Conservation (phyloP, 35 echinoderm and acorn worm species). For the Anneissia japonica region DNA sequence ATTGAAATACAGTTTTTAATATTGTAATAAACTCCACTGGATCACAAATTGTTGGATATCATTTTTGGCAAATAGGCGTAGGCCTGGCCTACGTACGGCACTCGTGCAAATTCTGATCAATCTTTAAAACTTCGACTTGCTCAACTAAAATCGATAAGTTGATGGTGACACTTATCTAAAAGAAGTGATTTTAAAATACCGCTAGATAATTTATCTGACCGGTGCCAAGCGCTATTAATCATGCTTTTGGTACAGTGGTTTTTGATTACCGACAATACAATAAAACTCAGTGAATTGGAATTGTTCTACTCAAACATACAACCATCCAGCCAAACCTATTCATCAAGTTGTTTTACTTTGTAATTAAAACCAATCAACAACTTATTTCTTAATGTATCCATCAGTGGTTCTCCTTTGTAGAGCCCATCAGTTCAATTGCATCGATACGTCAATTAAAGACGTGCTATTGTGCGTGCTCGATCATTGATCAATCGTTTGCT, state of each 20-base stretch:
- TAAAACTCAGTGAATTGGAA: not conserved
- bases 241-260: not conserved
- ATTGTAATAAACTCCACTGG: no score
- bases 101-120: no score
- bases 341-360: not conserved
- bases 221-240: not conserved
- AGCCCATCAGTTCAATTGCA: not conserved
- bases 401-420: not conserved
- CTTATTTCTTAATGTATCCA: not conserved
- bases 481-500: not conserved
- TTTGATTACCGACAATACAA: not conserved
- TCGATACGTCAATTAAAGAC: not conserved
- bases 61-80: no score
- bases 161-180: not conserved
- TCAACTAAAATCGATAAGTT: not conserved
- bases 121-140: no score
- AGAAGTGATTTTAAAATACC: not conserved
- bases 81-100: no score
- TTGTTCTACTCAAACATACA: not conserved
- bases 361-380: not conserved
- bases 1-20: no score
- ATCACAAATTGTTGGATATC: no score
- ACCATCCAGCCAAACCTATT: not conserved
- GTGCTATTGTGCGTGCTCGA: not conserved
- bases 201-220: not conserved